Conservation (phyloP, 2,113 vertebrate species). For the Carassius auratus region DNA sequence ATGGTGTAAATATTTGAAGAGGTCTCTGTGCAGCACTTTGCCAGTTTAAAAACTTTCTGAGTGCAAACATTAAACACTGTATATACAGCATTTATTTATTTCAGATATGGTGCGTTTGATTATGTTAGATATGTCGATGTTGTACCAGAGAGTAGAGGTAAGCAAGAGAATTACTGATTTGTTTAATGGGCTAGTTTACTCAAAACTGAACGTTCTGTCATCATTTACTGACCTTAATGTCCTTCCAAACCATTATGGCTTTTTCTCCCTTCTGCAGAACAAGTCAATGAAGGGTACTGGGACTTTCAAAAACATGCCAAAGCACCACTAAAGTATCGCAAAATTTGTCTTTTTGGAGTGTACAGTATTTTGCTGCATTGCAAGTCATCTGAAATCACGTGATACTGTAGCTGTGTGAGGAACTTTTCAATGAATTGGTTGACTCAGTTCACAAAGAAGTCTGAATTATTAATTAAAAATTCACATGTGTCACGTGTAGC, state of each 20-base stretch:
- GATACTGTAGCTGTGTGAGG: background rate
- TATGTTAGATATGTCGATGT: background rate
- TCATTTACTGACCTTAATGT: background rate
- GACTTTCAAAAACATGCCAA: background rate
- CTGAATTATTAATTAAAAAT: no score
- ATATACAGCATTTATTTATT: background rate
- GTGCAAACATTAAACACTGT: background rate
- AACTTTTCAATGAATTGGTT: no score
- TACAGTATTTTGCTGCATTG: background rate
- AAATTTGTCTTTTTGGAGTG: background rate
- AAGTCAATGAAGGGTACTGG: background rate
- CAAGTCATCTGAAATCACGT: background rate
- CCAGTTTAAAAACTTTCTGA: background rate
- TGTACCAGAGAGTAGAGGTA: background rate
- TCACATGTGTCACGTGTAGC: no score
- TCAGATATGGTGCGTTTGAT: background rate
- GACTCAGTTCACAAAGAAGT: no score
- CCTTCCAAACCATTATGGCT: background rate
- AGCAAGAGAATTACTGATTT: background rate
- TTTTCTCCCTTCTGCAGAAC: background rate
- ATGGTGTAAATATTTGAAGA: constrained; percentile 5
- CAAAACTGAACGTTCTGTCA: background rate
- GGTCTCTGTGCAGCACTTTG: background rate
- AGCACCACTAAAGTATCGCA: background rate
- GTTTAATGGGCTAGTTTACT: background rate